These are phyloP conservation scores for Drosophila chauvacae DNA, from an alignment of 1,140 invertebrate species.

Conservation along the genomic window DNA sequence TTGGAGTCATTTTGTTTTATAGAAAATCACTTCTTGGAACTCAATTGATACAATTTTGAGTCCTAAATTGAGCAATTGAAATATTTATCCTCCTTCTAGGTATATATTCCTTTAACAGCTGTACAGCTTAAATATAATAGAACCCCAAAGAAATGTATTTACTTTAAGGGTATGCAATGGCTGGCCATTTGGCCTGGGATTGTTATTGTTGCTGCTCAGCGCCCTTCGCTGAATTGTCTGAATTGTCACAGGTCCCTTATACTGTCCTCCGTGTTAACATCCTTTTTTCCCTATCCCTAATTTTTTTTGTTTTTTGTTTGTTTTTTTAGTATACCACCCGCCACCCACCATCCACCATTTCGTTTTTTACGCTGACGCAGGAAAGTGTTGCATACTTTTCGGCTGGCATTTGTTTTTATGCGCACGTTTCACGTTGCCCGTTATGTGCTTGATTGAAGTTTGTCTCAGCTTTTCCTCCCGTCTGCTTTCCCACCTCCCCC, in stretches of 20 bases:
- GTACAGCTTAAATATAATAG: neutral
- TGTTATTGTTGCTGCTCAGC: constrained; percentile 12
- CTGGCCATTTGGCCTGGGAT: neutral
- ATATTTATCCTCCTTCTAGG: neutral
- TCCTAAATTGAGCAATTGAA: neutral
- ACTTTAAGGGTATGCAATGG: constrained; percentile 22
- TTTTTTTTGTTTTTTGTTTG: neutral
- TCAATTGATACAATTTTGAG: neutral
- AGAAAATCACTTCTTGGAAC: no score
- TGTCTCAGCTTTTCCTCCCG: constrained; percentile 25
- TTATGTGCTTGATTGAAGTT: constrained; percentile 63
- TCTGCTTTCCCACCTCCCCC: neutral
- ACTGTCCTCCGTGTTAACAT: constrained; percentile 19
- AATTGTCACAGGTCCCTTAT: constrained; percentile 43
- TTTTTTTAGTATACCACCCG: neutral
- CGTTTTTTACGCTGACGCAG: constrained; percentile 62
- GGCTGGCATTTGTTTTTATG: constrained; percentile 74
- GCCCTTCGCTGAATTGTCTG: constrained; percentile 34
- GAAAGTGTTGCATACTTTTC: constrained; percentile 74
- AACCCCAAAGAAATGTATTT: neutral
- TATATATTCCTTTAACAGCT: neutral
- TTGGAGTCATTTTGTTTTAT: no score
- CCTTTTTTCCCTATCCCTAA: neutral
- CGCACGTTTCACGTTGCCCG: constrained; percentile 49
- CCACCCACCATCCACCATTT: neutral